These are phyloP conservation scores for Endomychus coccineus DNA, from an alignment of 2,888 invertebrate genomes.

Conservation along the genomic window DNA sequence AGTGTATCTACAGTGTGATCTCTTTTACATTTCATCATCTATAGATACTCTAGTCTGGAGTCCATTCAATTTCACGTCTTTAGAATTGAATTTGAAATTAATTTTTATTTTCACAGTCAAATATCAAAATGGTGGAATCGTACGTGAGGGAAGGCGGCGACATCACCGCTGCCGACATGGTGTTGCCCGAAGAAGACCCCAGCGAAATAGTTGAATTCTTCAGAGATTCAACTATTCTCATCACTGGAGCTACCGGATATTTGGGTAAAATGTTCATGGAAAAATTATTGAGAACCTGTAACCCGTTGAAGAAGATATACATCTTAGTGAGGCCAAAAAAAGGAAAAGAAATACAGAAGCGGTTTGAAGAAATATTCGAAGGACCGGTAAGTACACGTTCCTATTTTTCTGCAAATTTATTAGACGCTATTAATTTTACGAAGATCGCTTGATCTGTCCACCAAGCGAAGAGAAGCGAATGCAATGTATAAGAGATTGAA, in stretches of 20 bases:
- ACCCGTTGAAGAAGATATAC: slow-evolving; percentile 30
- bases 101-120: too few species aligned
- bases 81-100: too few species aligned
- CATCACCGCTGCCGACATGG: slow-evolving; percentile 46
- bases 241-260: slow-evolving; percentile 42
- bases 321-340: slow-evolving; percentile 34
- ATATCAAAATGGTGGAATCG: too few species aligned
- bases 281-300: slow-evolving; percentile 30
- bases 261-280: slow-evolving; percentile 30
- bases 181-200: slow-evolving; percentile 33
- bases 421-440: too few species aligned
- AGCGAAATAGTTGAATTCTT: slow-evolving; percentile 34
- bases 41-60: too few species aligned
- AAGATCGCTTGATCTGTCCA: too few species aligned
- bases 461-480: too few species aligned
- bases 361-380: slow-evolving; percentile 26
- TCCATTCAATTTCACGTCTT: too few species aligned
- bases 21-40: too few species aligned
- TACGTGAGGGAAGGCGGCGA: slow-evolving; percentile 48
- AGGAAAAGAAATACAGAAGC: slow-evolving; percentile 23
- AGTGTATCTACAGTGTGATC: too few species aligned
- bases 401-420: too few species aligned
- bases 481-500: too few species aligned
- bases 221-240: slow-evolving; percentile 32
- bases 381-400: slow-evolving; percentile 17